Percentiles rank a stretch among this genome's conserved stretches.
Evolutionary conservation across 2,797 vertebrate species (phyloP).

Genomic region (Acestrorhynchus altus): DNA sequence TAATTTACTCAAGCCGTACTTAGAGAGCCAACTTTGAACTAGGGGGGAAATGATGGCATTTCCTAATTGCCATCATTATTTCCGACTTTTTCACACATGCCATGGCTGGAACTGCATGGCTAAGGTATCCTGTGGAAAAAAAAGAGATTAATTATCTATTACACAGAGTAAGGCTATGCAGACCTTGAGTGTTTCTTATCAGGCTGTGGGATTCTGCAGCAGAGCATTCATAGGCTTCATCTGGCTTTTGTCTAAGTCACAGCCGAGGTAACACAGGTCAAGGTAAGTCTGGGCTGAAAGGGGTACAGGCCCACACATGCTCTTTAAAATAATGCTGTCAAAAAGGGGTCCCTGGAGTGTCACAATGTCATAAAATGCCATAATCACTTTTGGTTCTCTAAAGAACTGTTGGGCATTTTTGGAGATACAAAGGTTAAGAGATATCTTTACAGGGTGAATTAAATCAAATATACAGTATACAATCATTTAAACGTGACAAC

Average conservation of each 20-base stretch:
- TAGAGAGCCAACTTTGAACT: constrained; percentile 28
- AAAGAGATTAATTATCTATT: constrained; percentile 44
- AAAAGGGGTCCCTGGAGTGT: neutral
- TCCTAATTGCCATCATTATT: constrained; percentile 37
- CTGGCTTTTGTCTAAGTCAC: constrained; percentile 21
- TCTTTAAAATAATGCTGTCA: neutral
- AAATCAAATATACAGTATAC: too few species aligned
- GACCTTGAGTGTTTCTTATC: constrained; percentile 30
- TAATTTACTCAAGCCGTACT: constrained; percentile 41
- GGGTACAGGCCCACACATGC: neutral
- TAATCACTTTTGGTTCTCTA: neutral
- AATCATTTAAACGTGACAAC: too few species aligned
- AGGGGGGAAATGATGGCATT: constrained; percentile 19
- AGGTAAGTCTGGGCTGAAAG: constrained; percentile 11
- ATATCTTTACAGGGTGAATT: too few species aligned
- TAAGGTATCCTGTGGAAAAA: neutral
- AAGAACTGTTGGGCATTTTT: too few species aligned
- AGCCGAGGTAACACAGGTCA: constrained; percentile 58
- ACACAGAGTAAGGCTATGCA: constrained; percentile 23
- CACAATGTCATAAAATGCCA: neutral
- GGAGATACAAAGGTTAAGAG: too few species aligned
- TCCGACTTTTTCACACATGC: constrained; percentile 12
- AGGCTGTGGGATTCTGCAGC: constrained; percentile 13
- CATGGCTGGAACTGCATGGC: neutral
- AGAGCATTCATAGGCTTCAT: constrained; percentile 16